phyloP scores from a whole-genome alignment of 2,113 vertebrate species.

The Corythaeola cristata region DNA sequence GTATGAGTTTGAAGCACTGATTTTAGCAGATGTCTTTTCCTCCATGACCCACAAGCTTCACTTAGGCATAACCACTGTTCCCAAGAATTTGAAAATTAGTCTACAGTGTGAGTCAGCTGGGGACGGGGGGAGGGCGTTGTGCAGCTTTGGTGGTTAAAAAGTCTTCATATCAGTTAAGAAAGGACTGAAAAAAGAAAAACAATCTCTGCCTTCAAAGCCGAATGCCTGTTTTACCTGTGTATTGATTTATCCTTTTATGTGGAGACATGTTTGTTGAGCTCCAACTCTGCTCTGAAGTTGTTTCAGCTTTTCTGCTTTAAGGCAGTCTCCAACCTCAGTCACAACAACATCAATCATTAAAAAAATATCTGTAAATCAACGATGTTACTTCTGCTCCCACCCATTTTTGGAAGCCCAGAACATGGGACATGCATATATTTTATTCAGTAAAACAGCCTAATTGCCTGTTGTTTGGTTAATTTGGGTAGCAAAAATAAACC shows the following conservation, averaged over 20 bases:
- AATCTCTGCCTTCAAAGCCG: background rate
- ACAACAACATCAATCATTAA: background rate
- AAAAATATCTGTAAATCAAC: background rate
- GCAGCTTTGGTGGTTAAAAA: background rate
- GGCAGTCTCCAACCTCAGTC: background rate
- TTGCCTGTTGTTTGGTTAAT: slow-evolving; percentile 19
- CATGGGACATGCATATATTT: background rate
- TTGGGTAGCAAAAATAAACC: slow-evolving; percentile 45
- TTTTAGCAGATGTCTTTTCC: background rate
- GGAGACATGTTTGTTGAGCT: background rate
- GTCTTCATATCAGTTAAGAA: background rate
- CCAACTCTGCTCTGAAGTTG: background rate
- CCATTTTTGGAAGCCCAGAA: background rate
- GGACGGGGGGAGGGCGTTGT: accelerated
- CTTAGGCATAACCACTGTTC: background rate
- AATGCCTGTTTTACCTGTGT: background rate
- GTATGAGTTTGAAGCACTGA: background rate
- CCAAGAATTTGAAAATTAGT: background rate
- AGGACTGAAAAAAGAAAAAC: background rate
- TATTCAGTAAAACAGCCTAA: background rate
- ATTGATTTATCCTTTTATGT: background rate
- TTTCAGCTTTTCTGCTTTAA: background rate
- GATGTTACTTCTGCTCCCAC: background rate
- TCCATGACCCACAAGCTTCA: background rate
- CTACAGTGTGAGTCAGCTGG: background rate